Conservation (phyloP, 2,888 invertebrate genomes). For the Gonocerus acuteangulatus region DNA sequence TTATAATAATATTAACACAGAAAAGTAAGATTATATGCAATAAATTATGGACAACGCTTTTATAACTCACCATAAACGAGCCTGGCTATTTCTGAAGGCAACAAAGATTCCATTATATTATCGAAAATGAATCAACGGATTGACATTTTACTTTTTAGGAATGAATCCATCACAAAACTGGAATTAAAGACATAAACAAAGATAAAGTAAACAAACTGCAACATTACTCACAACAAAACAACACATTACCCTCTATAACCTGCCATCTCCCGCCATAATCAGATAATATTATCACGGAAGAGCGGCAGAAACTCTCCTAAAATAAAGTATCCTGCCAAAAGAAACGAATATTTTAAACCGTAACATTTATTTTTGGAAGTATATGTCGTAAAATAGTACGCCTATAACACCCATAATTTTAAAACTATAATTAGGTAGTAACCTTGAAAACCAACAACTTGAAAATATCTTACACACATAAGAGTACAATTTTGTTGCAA, state of each 20-base stretch:
- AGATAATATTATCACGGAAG: not conserved
- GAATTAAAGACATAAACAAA: not conserved
- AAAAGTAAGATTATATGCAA: not conserved
- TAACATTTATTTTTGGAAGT: no score
- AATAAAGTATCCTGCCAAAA: no score
- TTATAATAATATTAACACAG: not conserved
- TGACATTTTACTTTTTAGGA: not conserved
- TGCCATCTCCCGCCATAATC: not conserved
- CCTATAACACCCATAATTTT: no score
- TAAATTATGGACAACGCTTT: not conserved
- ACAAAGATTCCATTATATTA: conserved; percentile 24
- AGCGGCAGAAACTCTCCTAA: not conserved
- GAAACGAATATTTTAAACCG: no score
- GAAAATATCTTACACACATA: no score
- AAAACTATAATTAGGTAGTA: no score
- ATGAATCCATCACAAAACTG: not conserved
- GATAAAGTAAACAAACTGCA: not conserved
- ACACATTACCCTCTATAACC: not conserved
- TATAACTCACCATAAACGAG: conserved; percentile 24
- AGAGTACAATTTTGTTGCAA: no score
- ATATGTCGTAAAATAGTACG: no score
- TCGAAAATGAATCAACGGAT: not conserved
- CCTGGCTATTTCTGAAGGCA: conserved; percentile 29
- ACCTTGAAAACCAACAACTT: no score
- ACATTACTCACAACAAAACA: not conserved